A percentile compares a stretch with the other conserved stretches of the same genome.
phyloP scores from a whole-genome alignment of 2,113 vertebrate genomes.

The Casuarius casuarius region DNA sequence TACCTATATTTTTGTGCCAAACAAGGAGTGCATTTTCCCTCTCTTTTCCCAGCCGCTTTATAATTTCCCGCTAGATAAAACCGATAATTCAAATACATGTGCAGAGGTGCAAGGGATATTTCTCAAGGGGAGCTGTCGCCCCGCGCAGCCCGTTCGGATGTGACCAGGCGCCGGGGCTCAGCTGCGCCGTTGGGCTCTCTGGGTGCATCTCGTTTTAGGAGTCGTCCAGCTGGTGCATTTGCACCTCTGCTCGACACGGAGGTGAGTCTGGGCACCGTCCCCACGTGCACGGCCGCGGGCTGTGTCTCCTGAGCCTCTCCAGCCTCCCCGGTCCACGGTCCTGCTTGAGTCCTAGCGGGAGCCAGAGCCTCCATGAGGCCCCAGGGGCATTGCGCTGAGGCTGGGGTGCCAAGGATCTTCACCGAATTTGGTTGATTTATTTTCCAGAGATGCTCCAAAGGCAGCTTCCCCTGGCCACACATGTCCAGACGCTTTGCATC shows the following conservation, averaged over 20 bases:
- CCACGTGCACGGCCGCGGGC: not conserved
- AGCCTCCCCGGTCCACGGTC: not conserved
- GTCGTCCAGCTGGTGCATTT: not conserved
- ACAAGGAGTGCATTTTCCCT: not conserved
- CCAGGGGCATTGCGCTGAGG: too few species aligned
- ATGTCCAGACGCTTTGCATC: not conserved
- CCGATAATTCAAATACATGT: not conserved
- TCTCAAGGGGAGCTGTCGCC: not conserved
- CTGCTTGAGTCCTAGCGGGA: not conserved
- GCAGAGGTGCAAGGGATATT: not conserved
- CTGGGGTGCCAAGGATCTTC: not conserved
- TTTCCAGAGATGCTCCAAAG: not conserved
- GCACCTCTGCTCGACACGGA: not conserved
- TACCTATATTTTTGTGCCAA: slow-evolving; percentile 42
- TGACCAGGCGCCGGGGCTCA: accelerated
- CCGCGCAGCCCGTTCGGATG: not conserved
- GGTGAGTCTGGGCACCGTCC: not conserved
- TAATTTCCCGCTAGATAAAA: not conserved
- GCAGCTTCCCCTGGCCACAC: too few species aligned
- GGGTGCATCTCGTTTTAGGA: not conserved
- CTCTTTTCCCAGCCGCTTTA: not conserved
- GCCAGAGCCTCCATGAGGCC: accelerated
- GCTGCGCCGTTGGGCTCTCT: not conserved
- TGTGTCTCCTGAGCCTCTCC: not conserved
- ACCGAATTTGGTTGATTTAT: too few species aligned